Percentiles rank a stretch among this genome's conserved stretches.
Evolutionary conservation across 2,888 invertebrate genomes (phyloP).

Genomic region (Agonopterix alstromeriana): DNA sequence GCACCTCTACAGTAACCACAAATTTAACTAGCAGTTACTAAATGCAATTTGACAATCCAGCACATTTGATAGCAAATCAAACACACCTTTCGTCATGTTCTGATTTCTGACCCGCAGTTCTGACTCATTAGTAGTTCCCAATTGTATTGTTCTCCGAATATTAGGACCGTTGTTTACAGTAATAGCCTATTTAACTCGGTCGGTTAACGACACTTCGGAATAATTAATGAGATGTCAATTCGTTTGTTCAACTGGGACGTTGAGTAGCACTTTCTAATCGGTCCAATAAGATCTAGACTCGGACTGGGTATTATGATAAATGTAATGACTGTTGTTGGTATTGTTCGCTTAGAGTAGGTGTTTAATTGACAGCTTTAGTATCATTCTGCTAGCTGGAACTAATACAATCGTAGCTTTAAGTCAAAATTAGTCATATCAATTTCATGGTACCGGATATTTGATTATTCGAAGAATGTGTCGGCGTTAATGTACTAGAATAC

Average conservation of each 20-base stretch:
- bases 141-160: constrained; percentile 67
- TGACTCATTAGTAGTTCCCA: constrained; percentile 62
- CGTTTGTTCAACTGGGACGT: constrained; percentile 10
- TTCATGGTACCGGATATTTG: no score
- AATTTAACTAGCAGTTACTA: not conserved
- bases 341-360: constrained; percentile 11
- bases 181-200: constrained; percentile 42
- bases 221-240: constrained; percentile 54
- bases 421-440: no score
- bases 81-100: constrained; percentile 25
- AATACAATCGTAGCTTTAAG: not conserved
- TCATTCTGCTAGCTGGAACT: not conserved
- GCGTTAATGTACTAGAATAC: not conserved
- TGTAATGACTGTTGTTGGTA: constrained; percentile 16
- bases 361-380: constrained; percentile 9
- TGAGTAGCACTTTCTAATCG: constrained; percentile 33
- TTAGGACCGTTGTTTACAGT: constrained; percentile 48
- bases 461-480: no score
- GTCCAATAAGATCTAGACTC: constrained; percentile 21
- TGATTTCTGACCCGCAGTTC: constrained; percentile 10
- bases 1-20: no score
- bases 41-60: not conserved
- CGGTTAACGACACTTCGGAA: constrained; percentile 43
- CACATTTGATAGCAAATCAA: constrained; percentile 7
- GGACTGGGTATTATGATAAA: constrained; percentile 5